Conservation (phyloP, 1,140 invertebrate species). For the Zaprionus kolodkinae region DNA sequence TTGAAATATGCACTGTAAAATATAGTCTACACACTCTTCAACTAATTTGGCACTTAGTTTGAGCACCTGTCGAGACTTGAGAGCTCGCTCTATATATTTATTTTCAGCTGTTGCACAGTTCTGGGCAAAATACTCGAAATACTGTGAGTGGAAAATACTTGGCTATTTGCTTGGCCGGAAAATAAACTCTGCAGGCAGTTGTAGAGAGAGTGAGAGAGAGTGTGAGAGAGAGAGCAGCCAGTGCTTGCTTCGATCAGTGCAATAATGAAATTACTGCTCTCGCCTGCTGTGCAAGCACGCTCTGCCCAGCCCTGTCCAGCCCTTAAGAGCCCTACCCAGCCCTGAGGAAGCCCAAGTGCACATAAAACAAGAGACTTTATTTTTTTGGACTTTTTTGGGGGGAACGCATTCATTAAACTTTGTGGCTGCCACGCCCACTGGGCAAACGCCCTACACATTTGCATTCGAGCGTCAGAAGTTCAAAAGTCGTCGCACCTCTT, state of each 20-base stretch:
- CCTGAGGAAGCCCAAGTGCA: slow-evolving; percentile 39
- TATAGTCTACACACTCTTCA: slow-evolving; percentile 6
- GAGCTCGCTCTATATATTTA: neutral
- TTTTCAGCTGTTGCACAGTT: neutral
- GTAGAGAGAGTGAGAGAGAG: neutral
- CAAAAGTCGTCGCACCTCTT: slow-evolving; percentile 66
- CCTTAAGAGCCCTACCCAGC: neutral
- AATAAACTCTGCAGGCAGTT: slow-evolving; percentile 23
- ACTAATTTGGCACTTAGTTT: slow-evolving; percentile 10
- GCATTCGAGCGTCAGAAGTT: slow-evolving; percentile 63
- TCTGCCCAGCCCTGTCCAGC: neutral
- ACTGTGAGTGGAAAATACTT: slow-evolving; percentile 16
- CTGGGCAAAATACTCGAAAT: neutral
- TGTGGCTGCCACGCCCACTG: slow-evolving; percentile 41
- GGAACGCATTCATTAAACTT: slow-evolving; percentile 51
- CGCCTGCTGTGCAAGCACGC: slow-evolving; percentile 26
- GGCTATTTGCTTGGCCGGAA: slow-evolving; percentile 27
- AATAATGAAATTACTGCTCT: slow-evolving; percentile 41
- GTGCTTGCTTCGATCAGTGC: slow-evolving; percentile 11
- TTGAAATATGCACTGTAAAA: neutral
- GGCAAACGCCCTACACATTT: slow-evolving; percentile 26
- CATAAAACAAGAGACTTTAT: slow-evolving; percentile 42
- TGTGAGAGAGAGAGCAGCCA: neutral
- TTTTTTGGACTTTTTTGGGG: slow-evolving; percentile 10
- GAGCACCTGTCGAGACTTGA: neutral